Conservation (phyloP, 2,113 vertebrate species). For the Hypanus sabinus region DNA sequence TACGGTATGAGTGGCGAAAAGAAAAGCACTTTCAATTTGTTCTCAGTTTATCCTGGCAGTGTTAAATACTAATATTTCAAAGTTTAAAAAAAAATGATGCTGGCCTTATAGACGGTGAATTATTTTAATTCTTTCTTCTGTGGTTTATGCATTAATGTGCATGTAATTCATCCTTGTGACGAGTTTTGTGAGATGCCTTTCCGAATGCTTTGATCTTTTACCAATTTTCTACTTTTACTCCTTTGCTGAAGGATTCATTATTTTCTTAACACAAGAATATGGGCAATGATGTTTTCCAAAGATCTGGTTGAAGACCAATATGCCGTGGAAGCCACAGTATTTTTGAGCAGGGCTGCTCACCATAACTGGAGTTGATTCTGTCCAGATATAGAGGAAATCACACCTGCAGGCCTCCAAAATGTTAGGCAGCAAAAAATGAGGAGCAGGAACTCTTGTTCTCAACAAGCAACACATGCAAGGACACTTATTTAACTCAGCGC, state of each 20-base stretch:
- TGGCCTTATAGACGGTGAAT: background rate
- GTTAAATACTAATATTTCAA: too few species aligned
- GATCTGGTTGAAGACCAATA: background rate
- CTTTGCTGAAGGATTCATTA: background rate
- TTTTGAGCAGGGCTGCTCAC: background rate
- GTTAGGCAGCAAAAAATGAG: background rate
- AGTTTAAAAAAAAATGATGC: background rate
- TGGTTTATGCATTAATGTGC: background rate
- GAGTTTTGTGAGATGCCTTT: background rate
- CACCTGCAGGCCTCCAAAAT: background rate
- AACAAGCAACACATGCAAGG: background rate
- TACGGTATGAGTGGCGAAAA: background rate
- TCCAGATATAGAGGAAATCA: background rate
- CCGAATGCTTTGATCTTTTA: background rate
- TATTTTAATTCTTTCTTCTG: background rate
- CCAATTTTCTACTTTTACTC: background rate
- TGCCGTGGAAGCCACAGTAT: background rate
- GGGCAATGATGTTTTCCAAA: background rate
- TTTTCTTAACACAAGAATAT: background rate
- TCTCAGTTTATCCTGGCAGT: background rate
- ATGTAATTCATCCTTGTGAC: background rate
- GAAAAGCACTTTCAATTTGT: background rate
- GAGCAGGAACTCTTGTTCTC: background rate
- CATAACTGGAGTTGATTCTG: background rate
- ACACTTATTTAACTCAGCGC: background rate